Base-by-base conservation (phyloP, 2,113 vertebrate genomes). In the Anguilla rostrata region DNA sequence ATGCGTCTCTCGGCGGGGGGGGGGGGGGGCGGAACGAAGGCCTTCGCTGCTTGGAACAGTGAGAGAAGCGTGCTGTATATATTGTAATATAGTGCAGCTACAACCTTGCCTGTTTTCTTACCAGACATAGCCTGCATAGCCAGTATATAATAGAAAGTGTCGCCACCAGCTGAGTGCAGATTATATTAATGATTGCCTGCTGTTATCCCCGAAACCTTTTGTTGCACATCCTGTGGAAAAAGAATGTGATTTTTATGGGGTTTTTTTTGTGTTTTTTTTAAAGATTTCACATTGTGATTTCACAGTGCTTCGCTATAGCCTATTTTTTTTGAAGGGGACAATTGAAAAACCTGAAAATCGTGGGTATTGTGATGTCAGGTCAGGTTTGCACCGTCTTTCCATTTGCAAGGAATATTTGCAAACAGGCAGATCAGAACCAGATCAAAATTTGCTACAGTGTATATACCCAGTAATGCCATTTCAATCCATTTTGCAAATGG, bases 31-130 rank as follows among this genome's bases (percentile, higher is more conserved):
- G 20, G 26, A n/a, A 1, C 26, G 63, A 22, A 5, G 16, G 9
- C n/a, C 26, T 34, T 75, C 71, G 2, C 7, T 9, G 71, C 71
- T 75, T 12, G 4, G 34, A 12, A 12, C 20, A 29, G 12, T 29
- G 39, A 60, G 26, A 85, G 34, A 78, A 39, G 82, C 56, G 84
- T 82, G 14, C n/a, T 90, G 87, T 91, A 91, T 66, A 90, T 85
- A 90, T 34, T 90, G 85, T 89, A 89, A 86, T 41, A 90, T 88
- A 87, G 18, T 26, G 26, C 80, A 8, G 81, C 53, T 26, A 49
- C n/a, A 39, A 81, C 71, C 82, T 8, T 15, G 0, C 80, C 84
- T 43, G 75, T 34, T 86, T 83, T 83, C 34, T 49, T 83, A 57
- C n/a, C 81, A 46, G 83, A 63, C 80, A 29, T 84, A 20, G 49